Base-by-base conservation (phyloP, 2,113 vertebrate genomes). In the Cyrtonyx montezumae region DNA sequence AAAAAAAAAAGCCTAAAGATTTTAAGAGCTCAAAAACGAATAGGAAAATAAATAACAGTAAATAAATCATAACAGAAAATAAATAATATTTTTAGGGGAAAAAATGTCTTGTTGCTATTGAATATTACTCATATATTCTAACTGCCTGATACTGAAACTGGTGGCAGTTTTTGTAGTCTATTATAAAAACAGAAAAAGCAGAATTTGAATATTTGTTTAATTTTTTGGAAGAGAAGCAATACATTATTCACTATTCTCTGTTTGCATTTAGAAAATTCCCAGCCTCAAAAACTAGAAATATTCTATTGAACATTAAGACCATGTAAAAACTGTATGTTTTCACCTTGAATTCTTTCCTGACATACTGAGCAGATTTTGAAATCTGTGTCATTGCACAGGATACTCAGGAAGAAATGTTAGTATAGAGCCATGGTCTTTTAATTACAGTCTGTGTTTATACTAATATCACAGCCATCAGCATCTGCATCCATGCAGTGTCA, bases 401-500 rank as follows among this genome's bases (percentile, higher is more conserved):
- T 74, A 59, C 37, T 79, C 87, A 71, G 91, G 84, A 95, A 96
- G 87, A 92, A 94, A 78, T 87, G 82, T 91, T 96, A 94, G 69
- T 78, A 68, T 80, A 90, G 68, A 96, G 73, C 89, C 85, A 94
- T 68, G 69, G 92, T 94, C 90, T 94, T 94, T 94, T 96, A 96
- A 96, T 96, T 96, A 88, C 84, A 78, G 67, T 23, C 85, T 87
- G 65, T 92, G 87, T 94, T 95, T 93, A 92, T 90, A 75, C 90
- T 92, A 93, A 91, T 95, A 96, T 83, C 79, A 91, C 87, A 92
- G 77, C 83, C 95, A 93, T 95, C 95, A 96, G 96, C 96, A 94
- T 96, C 90, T 94, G 91, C 92, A 94, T 96, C 90, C 94, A 90
- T 95, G 88, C 94, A 92, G 61, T 96, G 94, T 95, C 94, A 96